Conservation (phyloP, 2,797 vertebrate species). For the Falco concolor region DNA sequence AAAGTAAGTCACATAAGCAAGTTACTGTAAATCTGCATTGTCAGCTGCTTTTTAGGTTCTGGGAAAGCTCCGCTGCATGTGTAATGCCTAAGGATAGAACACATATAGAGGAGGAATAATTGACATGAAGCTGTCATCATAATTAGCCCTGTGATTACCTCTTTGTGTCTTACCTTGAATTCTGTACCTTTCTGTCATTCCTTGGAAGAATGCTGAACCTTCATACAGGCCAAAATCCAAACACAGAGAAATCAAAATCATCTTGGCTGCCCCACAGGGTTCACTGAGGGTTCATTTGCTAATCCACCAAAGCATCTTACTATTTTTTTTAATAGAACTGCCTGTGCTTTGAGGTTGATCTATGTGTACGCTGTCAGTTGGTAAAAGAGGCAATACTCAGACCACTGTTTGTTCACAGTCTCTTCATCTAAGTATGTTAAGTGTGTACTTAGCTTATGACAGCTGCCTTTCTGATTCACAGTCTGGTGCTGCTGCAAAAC, state of each 20-base stretch:
- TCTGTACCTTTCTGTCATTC: not conserved
- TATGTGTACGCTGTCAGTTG: not conserved
- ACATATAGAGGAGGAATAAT: not conserved
- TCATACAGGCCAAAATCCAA: not conserved
- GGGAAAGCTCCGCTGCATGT: not conserved
- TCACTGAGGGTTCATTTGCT: not conserved
- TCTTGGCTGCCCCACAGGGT: not conserved
- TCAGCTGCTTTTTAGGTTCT: not conserved
- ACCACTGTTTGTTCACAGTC: not conserved
- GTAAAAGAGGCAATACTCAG: not conserved
- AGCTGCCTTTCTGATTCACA: not conserved
- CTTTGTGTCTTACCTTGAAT: not conserved
- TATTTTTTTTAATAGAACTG: not conserved
- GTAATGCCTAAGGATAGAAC: not conserved
- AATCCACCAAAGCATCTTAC: not conserved
- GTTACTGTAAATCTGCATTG: not conserved
- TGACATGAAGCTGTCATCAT: not conserved
- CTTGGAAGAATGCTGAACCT: not conserved
- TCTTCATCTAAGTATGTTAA: not conserved
- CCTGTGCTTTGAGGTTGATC: not conserved
- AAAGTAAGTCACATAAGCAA: not conserved
- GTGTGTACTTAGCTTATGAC: not conserved
- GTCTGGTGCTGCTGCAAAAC: not conserved
- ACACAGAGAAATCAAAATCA: not conserved
- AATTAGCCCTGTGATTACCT: not conserved